Conservation (phyloP, 1,140 invertebrate species). For the Formica selysi region DNA sequence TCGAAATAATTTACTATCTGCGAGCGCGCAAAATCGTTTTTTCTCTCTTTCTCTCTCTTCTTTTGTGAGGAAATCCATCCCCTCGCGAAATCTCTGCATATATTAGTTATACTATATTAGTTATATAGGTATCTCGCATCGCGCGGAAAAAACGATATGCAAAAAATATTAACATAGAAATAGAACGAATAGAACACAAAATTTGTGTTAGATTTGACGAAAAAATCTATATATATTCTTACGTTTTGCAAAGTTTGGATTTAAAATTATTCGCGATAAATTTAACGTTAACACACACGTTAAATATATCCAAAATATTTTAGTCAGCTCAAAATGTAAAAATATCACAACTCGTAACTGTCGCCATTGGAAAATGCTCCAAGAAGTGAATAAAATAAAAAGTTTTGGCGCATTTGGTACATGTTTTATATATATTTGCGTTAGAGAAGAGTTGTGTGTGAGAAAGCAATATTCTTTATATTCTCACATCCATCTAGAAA, state of each 20-base stretch:
- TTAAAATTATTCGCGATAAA: slow-evolving; percentile 25
- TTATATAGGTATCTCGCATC: background rate
- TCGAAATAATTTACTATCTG: slow-evolving; percentile 31
- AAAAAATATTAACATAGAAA: background rate
- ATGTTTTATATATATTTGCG: background rate
- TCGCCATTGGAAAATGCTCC: background rate
- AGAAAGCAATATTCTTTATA: slow-evolving; percentile 47
- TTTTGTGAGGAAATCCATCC: background rate
- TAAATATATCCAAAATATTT: background rate
- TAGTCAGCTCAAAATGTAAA: background rate
- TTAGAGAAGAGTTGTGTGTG: slow-evolving; percentile 4
- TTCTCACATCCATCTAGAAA: slow-evolving; percentile 38
- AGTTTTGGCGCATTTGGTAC: background rate
- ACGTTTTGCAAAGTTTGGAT: background rate
- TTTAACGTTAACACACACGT: slow-evolving; percentile 1
- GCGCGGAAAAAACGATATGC: background rate
- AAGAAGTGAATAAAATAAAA: slow-evolving; percentile 2
- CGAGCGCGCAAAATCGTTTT: background rate
- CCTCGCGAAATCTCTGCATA: slow-evolving; percentile 39
- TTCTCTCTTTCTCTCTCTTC: background rate
- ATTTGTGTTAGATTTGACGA: background rate
- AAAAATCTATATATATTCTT: background rate
- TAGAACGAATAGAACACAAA: background rate
- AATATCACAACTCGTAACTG: background rate
- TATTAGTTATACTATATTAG: background rate